Conservation (phyloP, 2,888 invertebrate species). For the Mellilla xanthometata region DNA sequence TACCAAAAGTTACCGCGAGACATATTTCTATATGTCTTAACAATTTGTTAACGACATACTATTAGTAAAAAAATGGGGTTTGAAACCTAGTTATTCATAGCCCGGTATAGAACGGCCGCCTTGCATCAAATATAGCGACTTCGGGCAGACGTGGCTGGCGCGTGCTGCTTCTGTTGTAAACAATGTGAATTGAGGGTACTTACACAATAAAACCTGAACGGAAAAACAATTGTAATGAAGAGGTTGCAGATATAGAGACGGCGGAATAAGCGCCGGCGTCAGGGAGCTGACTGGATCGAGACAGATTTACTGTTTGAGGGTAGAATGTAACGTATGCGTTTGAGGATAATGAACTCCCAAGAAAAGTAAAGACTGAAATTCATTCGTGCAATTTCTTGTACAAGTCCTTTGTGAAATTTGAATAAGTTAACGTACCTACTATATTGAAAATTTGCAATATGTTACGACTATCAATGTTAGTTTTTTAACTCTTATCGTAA, state of each 20-base stretch:
- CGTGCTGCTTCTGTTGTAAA: conserved; percentile 26
- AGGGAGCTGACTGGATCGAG: not conserved
- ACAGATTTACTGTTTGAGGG: not conserved
- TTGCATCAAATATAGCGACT: conserved; percentile 59
- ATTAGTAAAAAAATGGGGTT: too few species aligned
- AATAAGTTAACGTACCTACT: too few species aligned
- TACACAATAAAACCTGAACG: conserved; percentile 11
- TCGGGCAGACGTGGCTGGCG: conserved; percentile 45
- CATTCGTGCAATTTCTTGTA: too few species aligned
- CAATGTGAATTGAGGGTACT: conserved; percentile 19
- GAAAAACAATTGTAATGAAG: conserved; percentile 7
- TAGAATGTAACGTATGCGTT: not conserved
- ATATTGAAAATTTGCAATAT: too few species aligned
- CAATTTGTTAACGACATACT: too few species aligned
- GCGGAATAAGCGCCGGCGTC: conserved; percentile 10
- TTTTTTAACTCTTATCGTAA: too few species aligned
- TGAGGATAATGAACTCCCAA: not conserved
- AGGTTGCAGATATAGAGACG: conserved; percentile 7
- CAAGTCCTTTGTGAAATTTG: too few species aligned
- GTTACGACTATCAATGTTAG: too few species aligned
- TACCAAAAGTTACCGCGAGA: too few species aligned
- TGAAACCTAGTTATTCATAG: too few species aligned
- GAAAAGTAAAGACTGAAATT: too few species aligned
- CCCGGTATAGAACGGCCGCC: conserved; percentile 43
- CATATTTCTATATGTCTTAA: too few species aligned